These are phyloP conservation scores for Cyprinodon variegatus DNA, from an alignment of 2,113 vertebrate species.

Conservation along the genomic window DNA sequence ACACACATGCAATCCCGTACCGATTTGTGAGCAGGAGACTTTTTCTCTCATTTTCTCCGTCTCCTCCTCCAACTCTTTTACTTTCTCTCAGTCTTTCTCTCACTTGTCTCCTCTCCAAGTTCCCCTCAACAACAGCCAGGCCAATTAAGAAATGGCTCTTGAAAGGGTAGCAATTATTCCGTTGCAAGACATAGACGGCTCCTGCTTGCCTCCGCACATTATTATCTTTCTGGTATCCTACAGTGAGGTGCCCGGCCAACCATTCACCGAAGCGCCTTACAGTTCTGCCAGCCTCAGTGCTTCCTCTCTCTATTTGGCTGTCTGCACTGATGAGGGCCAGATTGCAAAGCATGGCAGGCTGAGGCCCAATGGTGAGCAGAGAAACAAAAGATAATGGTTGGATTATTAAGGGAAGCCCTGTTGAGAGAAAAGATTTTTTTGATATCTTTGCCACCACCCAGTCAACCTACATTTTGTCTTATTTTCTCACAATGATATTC, in stretches of 20 bases:
- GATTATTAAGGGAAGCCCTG: conserved; percentile 77
- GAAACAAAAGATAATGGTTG: conserved; percentile 76
- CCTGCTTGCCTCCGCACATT: conserved; percentile 76
- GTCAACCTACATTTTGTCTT: conserved; percentile 54
- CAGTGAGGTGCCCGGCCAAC: conserved; percentile 72
- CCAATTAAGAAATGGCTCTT: conserved; percentile 82
- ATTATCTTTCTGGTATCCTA: conserved; percentile 78
- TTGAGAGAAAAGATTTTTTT: conserved; percentile 68
- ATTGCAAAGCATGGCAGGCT: conserved; percentile 56
- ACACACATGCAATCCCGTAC: conserved; percentile 24
- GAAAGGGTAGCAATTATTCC: conserved; percentile 83
- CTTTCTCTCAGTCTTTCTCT: conserved; percentile 55
- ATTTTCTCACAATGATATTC: conserved; percentile 27
- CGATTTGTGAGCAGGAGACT: conserved; percentile 16
- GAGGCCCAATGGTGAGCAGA: conserved; percentile 62
- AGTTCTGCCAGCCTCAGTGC: conserved; percentile 71
- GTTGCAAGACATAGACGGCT: conserved; percentile 78
- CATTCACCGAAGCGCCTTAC: conserved; percentile 72
- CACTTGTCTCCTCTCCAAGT: conserved; percentile 69
- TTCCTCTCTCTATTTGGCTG: conserved; percentile 61
- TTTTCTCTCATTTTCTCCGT: conserved; percentile 25
- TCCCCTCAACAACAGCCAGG: conserved; percentile 75
- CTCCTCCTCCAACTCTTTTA: conserved; percentile 31
- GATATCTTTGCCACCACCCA: conserved; percentile 67
- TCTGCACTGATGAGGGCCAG: conserved; percentile 71